phyloP scores from a whole-genome alignment of 2,113 vertebrate genomes.

The Terrapene triunguis region DNA sequence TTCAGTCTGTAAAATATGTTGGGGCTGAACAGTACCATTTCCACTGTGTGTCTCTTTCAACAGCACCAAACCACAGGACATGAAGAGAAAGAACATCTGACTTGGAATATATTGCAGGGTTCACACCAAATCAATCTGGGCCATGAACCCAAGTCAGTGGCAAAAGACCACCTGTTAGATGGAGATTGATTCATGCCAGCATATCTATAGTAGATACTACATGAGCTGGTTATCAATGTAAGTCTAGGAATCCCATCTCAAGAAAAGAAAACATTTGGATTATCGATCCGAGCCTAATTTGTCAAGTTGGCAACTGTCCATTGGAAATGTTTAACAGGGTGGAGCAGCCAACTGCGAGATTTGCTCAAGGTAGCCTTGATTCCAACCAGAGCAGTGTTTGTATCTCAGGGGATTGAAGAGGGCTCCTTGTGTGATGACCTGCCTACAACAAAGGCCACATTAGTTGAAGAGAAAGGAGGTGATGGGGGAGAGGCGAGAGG shows the following conservation, averaged over 20 bases:
- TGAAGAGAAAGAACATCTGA: neutral
- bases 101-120: neutral
- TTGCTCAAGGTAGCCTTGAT: conserved; percentile 1
- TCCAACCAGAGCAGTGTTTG: conserved; percentile 41
- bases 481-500: conserved; percentile 61
- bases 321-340: conserved; percentile 6
- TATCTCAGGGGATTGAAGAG: conserved; percentile 55
- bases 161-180: neutral
- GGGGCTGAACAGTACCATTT: neutral
- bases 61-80: neutral
- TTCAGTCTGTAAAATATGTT: conserved; percentile 32
- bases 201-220: neutral
- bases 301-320: conserved; percentile 34
- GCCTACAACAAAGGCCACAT: conserved; percentile 76
- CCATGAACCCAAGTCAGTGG: neutral
- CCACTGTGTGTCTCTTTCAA: neutral
- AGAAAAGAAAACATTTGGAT: conserved; percentile 21
- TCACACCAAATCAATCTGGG: neutral
- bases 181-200: neutral
- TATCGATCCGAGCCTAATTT: conserved; percentile 23
- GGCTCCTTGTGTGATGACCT: conserved; percentile 49
- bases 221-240: too few relatives aligned
- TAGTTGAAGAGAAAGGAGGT: conserved; percentile 76
- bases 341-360: conserved; percentile 15
- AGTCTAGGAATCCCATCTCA: neutral